Conservation (phyloP, 2,113 vertebrate species). For the Oreotragus oreotragus region DNA sequence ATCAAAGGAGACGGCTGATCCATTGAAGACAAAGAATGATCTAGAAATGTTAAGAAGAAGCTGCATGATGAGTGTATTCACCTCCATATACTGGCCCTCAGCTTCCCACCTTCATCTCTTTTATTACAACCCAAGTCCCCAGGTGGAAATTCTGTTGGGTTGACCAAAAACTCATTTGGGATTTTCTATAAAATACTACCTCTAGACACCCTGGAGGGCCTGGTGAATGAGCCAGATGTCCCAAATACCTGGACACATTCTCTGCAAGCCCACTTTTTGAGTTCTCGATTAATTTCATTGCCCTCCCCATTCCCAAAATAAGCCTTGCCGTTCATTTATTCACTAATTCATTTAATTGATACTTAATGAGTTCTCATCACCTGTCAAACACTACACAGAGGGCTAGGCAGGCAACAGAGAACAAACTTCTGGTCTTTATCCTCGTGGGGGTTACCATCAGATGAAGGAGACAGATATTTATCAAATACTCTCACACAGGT, state of each 20-base stretch:
- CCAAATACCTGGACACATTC: neutral
- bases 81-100: conserved; percentile 29
- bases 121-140: neutral
- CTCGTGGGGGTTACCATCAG: neutral
- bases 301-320: neutral
- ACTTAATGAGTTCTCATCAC: neutral
- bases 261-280: neutral
- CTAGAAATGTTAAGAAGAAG: conserved; percentile 59
- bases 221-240: conserved; percentile 2
- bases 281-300: neutral
- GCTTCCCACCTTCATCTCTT: neutral
- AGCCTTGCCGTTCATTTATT: neutral
- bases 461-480: neutral
- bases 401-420: neutral
- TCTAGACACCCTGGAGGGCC: neutral
- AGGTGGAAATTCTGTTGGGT: neutral
- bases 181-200: neutral
- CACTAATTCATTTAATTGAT: neutral
- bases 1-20: neutral
- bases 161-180: neutral
- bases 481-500: neutral
- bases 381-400: no score
- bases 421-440: neutral
- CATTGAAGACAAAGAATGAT: conserved; percentile 40
- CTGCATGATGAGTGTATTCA: neutral